phyloP scores from a whole-genome alignment of 1,140 invertebrate genomes.

The Neotoxoptera formosana region DNA sequence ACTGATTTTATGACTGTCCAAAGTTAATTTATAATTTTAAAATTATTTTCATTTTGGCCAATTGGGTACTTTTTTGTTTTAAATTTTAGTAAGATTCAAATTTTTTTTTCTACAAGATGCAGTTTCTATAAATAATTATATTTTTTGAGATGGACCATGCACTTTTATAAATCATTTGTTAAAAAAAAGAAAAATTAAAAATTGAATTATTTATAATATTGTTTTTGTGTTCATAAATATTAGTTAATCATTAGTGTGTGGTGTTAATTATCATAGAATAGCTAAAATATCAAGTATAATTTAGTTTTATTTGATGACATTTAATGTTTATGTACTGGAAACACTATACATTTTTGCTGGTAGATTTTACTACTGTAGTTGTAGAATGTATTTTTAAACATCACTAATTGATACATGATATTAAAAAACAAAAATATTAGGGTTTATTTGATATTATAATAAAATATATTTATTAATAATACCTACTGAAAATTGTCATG shows the following conservation, averaged over 20 bases:
- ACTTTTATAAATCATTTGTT: slow-evolving; percentile 8
- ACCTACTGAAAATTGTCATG: too few relatives aligned
- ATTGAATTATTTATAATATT: neutral
- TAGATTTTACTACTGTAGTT: neutral
- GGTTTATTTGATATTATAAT: neutral
- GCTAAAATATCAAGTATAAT: neutral
- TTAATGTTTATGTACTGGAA: neutral
- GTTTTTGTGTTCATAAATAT: neutral
- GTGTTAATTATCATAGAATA: neutral
- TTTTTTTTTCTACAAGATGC: neutral
- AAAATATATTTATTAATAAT: neutral
- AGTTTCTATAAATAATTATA: neutral
- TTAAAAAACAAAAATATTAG: too few relatives aligned
- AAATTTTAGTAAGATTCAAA: neutral
- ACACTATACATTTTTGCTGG: neutral
- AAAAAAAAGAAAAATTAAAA: neutral
- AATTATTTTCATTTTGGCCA: neutral
- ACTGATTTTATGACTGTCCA: neutral
- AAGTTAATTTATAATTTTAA: neutral
- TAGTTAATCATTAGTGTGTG: neutral
- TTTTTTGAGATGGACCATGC: neutral
- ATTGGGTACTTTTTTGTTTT: neutral
- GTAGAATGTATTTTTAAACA: too few relatives aligned
- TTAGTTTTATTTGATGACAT: neutral
- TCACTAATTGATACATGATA: too few relatives aligned